Evolutionary conservation across 2,888 invertebrate genomes (phyloP), one percentile per base, ranked within the genome.

Genomic region (Heliothis peltigera): DNA sequence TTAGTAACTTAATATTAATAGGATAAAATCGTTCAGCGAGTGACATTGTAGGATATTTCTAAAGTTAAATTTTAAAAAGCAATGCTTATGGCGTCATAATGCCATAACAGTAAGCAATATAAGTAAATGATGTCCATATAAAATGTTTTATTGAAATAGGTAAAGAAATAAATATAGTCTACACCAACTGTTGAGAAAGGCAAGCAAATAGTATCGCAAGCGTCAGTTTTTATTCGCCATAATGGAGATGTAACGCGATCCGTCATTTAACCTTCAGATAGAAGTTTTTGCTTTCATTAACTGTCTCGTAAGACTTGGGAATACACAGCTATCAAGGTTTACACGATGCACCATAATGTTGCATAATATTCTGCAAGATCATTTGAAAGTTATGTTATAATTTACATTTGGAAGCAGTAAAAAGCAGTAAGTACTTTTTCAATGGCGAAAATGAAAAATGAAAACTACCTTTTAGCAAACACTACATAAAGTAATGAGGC

Each of bases 221-320:
- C 1, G 39, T 10, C 10, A n/a, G 39, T 39, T 39, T 39, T 39
- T 39, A n/a, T 10, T 6, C 15, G n/a, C 7, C 17, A 25, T 49
- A 51, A n/a, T 8, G 5, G 43, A 44, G 56, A 21, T 35, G 22
- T n/a, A 18, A 7, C 12, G 8, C 3, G 51, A 47, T 52, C 17
- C 21, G 15, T 4, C 44, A 15, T 18, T 12, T 47, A 32, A 12
- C 7, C 17, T 22, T 35, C 43, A 52, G 47, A 64, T 64, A 19
- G 32, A 12, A 22, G 17, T 42, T 51, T 46, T 74, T 74, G 52
- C 48, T 56, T n/a, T 28, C 51, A 66, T 73, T 72, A 47, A 48
- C 51, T 19, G 39, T 39, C 15, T 35, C 19, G 7, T 21, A 7
- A 35, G 19, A 42, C 19, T 19, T 70, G 64, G 51, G 56, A 70